Conservation (phyloP, 2,888 invertebrate genomes). For the Hyposoter dolosus region DNA sequence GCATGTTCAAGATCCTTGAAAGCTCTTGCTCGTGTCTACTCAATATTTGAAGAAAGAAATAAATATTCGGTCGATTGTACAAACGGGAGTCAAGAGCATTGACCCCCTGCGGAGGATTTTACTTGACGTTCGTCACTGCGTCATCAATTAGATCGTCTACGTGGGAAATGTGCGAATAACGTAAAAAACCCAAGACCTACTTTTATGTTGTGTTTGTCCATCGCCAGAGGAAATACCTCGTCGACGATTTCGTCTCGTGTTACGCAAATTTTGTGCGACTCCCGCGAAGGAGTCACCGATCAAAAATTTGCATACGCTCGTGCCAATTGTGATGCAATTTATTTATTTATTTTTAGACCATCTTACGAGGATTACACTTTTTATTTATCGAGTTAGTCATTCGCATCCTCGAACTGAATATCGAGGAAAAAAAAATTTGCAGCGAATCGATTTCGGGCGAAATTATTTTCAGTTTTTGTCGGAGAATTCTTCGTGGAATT, state of each 20-base stretch:
- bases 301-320: conserved; percentile 33
- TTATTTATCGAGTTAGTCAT: neutral
- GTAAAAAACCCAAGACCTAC: conserved; percentile 39
- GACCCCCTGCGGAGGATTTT: conserved; percentile 23
- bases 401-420: neutral
- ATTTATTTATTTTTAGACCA: neutral
- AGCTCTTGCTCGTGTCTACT: neutral
- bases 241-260: conserved; percentile 27
- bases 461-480: neutral
- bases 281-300: conserved; percentile 10
- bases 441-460: neutral
- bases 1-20: neutral
- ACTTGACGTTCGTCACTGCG: conserved; percentile 1
- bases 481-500: neutral
- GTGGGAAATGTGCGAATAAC: conserved; percentile 43
- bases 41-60: conserved; percentile 2
- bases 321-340: conserved; percentile 33
- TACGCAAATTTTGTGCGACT: conserved; percentile 42
- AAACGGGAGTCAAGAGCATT: conserved; percentile 1
- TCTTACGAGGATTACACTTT: neutral
- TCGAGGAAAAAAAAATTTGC: neutral
- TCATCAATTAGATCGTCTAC: conserved; percentile 23
- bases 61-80: neutral
- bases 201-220: conserved; percentile 32
- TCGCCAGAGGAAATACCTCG: conserved; percentile 41